A percentile compares a stretch with the other conserved stretches of the same genome.
phyloP scores from a whole-genome alignment of 2,888 invertebrate genomes.

The Cenopis cana region DNA sequence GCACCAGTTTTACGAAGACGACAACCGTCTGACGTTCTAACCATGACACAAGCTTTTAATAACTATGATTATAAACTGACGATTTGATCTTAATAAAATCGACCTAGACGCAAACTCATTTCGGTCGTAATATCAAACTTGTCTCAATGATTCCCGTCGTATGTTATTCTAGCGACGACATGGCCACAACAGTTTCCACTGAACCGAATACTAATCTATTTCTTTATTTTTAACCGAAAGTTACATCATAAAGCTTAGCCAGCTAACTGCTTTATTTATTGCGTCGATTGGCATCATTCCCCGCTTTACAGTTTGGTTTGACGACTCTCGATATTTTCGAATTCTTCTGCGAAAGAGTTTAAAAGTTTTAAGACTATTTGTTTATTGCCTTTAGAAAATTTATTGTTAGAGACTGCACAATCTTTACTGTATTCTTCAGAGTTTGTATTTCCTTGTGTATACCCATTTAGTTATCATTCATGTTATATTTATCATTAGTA shows the following conservation, averaged over 20 bases:
- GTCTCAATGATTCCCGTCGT: not conserved
- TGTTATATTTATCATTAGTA: too few relatives aligned
- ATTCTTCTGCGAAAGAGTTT: conserved; percentile 43
- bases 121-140: not conserved
- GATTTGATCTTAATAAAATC: too few relatives aligned
- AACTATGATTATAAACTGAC: too few relatives aligned
- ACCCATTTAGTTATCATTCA: too few relatives aligned
- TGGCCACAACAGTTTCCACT: conserved; percentile 1
- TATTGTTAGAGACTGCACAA: not conserved
- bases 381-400: conserved; percentile 22
- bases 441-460: too few relatives aligned
- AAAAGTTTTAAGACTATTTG: conserved; percentile 17
- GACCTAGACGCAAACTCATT: too few relatives aligned
- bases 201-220: conserved; percentile 49
- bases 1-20: too few relatives aligned
- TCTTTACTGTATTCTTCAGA: not conserved
- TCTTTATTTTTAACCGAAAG: conserved; percentile 61
- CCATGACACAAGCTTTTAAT: too few relatives aligned
- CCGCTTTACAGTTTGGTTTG: conserved; percentile 56
- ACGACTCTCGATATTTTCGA: conserved; percentile 47
- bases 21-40: too few relatives aligned
- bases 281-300: conserved; percentile 65
- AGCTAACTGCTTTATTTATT: conserved; percentile 58
- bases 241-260: conserved; percentile 62
- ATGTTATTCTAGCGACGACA: conserved; percentile 33